Conservation (phyloP, 2,113 vertebrate species). For the Callorhinus ursinus region DNA sequence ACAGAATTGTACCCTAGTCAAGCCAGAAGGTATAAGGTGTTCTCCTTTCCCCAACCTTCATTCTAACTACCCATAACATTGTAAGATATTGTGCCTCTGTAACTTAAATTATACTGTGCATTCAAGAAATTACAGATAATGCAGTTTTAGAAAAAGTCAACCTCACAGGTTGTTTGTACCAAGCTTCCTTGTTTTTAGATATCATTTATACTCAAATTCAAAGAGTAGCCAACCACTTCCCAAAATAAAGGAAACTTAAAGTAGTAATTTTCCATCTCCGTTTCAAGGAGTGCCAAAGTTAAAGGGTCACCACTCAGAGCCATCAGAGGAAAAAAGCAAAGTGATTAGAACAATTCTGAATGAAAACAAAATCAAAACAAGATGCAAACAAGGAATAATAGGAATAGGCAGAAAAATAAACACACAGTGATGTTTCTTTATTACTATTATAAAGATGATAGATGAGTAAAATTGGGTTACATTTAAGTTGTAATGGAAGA, state of each 20-base stretch:
- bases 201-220: slow-evolving; percentile 63
- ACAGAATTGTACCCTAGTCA: background rate
- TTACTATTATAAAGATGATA: slow-evolving; percentile 83
- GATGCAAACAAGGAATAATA: slow-evolving; percentile 78
- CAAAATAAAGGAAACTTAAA: slow-evolving; percentile 77
- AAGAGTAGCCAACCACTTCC: slow-evolving; percentile 72
- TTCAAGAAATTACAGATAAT: slow-evolving; percentile 34
- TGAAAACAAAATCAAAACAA: slow-evolving; percentile 76
- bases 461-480: slow-evolving; percentile 86
- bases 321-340: slow-evolving; percentile 70
- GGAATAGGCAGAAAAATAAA: slow-evolving; percentile 82
- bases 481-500: slow-evolving; percentile 86
- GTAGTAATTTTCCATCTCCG: slow-evolving; percentile 68
- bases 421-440: slow-evolving; percentile 81
- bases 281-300: slow-evolving; percentile 68
- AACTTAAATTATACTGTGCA: background rate
- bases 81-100: background rate
- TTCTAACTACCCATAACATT: background rate
- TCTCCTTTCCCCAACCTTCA: background rate
- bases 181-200: slow-evolving; percentile 72
- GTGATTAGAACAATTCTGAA: slow-evolving; percentile 61
- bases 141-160: slow-evolving; percentile 43
- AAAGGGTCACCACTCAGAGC: slow-evolving; percentile 57
- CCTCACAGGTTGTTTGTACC: slow-evolving; percentile 56
- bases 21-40: background rate